phyloP scores from a whole-genome alignment of 2,888 invertebrate genomes.

The Scaeva pyrastri region DNA sequence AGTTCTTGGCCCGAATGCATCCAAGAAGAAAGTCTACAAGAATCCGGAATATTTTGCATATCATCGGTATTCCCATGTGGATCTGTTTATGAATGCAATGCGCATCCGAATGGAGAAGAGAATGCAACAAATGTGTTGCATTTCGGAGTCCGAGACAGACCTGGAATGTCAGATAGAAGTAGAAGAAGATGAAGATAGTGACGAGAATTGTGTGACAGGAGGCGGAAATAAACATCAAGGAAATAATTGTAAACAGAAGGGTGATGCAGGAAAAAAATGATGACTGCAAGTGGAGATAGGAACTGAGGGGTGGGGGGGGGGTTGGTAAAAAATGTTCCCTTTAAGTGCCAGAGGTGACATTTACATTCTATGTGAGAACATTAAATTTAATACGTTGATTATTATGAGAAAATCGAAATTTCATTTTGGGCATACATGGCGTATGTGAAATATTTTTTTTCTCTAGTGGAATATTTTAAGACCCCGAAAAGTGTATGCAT shows the following conservation, averaged over 20 bases:
- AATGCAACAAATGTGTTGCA: slow-evolving; percentile 34
- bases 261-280: background rate
- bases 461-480: background rate
- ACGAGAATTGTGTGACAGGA: background rate
- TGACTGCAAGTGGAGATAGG: background rate
- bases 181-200: background rate
- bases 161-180: background rate
- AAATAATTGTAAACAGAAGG: background rate
- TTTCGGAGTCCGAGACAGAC: background rate
- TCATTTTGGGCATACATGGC: background rate
- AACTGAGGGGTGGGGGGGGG: no score
- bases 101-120: slow-evolving; percentile 76
- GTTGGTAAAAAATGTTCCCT: no score
- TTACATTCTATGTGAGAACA: background rate
- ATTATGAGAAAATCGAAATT: background rate
- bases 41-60: slow-evolving; percentile 80
- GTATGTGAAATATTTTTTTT: slow-evolving; percentile 26
- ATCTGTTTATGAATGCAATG: slow-evolving; percentile 77
- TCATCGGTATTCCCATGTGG: slow-evolving; percentile 80
- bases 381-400: background rate
- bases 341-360: no score
- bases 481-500: background rate
- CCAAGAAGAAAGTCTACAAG: slow-evolving; percentile 78
- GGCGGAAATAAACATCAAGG: background rate
- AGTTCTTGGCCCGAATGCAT: slow-evolving; percentile 80